A percentile compares a stretch with the other conserved stretches of the same genome.
phyloP scores from a whole-genome alignment of 2,888 invertebrate genomes.

The Stenodema calcarata region DNA sequence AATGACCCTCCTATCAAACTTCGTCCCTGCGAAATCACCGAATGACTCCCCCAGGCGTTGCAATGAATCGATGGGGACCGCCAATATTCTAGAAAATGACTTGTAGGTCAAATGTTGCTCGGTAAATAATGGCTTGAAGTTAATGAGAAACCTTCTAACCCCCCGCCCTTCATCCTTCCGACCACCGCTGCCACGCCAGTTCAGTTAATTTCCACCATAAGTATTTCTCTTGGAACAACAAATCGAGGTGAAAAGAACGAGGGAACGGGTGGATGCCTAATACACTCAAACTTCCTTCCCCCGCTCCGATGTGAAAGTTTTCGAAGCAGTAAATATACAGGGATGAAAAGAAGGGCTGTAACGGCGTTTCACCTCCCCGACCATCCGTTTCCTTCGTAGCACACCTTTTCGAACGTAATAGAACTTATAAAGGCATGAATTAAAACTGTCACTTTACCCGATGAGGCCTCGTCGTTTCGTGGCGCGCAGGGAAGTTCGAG shows the following conservation, averaged over 20 bases:
- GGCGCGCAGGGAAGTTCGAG: neutral
- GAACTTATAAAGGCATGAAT: conserved; percentile 12
- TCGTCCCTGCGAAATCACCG: neutral
- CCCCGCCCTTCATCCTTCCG: neutral
- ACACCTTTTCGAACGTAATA: neutral
- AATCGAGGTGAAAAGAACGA: neutral
- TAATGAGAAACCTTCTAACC: neutral
- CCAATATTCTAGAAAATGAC: conserved; percentile 19
- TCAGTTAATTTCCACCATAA: conserved; percentile 3
- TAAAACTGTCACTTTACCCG: conserved; percentile 9
- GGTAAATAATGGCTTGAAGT: conserved; percentile 13
- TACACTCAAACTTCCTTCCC: neutral
- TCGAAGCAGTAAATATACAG: neutral
- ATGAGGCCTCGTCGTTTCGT: neutral
- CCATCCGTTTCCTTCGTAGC: neutral
- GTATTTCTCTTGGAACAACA: conserved; percentile 11
- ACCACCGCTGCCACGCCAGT: too few species aligned
- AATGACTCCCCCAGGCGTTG: neutral
- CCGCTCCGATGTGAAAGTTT: neutral
- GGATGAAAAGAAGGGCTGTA: conserved; percentile 1
- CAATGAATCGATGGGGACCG: neutral
- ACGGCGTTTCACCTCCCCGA: neutral
- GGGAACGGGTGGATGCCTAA: neutral
- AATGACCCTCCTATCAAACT: neutral
- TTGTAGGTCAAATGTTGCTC: conserved; percentile 12